These are phyloP conservation scores for Parus major DNA, from an alignment of 2,113 vertebrate species.

Conservation along the genomic window DNA sequence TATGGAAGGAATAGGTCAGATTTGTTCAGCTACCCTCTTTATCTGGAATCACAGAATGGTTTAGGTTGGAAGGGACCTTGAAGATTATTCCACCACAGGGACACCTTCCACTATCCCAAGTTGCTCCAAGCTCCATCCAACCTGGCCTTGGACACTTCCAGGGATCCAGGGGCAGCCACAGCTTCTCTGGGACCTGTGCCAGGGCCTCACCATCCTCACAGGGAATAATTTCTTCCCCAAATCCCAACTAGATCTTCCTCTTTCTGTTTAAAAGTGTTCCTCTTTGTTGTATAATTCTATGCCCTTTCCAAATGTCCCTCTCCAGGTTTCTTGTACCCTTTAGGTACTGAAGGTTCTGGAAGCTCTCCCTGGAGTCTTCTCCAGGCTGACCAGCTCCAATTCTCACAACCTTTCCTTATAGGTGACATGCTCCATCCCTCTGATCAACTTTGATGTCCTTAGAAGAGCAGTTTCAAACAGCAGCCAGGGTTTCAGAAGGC, in stretches of 20 bases:
- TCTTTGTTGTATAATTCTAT: accelerated
- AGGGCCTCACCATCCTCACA: accelerated
- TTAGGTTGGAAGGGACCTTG: neutral
- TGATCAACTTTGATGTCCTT: neutral
- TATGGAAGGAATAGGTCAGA: neutral
- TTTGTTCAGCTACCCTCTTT: neutral
- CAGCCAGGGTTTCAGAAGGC: neutral
- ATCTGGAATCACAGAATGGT: neutral
- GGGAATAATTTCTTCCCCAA: neutral
- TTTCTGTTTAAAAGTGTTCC: neutral
- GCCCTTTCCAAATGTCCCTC: neutral
- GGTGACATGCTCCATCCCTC: neutral
- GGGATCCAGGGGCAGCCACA: neutral
- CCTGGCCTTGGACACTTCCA: neutral
- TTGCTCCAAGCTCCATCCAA: accelerated
- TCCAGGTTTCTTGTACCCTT: neutral
- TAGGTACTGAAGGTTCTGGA: neutral
- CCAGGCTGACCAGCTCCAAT: neutral
- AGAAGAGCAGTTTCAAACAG: neutral
- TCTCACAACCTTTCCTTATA: neutral
- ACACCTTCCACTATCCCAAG: accelerated
- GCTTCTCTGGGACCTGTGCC: neutral
- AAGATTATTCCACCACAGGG: neutral
- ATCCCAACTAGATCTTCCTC: neutral
- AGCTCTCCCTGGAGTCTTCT: neutral